Evolutionary conservation across 2,113 vertebrate genomes (phyloP).

Genomic region (Tragelaphus buxtoni): DNA sequence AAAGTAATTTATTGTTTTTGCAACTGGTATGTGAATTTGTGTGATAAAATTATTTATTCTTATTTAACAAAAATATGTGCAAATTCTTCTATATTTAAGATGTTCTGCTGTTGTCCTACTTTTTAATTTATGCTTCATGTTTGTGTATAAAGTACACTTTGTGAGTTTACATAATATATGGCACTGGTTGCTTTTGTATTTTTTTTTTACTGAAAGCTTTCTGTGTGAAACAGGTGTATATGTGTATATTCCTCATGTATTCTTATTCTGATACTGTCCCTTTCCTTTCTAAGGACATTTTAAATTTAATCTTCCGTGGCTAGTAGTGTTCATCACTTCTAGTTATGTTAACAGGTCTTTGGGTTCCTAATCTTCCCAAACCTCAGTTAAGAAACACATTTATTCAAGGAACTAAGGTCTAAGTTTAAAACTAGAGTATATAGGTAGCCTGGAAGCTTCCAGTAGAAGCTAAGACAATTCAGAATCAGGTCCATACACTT

Average conservation of each 20-base stretch:
- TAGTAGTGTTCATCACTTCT: conserved; percentile 29
- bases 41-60: conserved; percentile 98
- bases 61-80: conserved; percentile 93
- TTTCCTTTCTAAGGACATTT: conserved; percentile 59
- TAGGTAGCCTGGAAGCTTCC: background rate
- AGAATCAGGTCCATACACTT: background rate
- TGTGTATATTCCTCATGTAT: conserved; percentile 62
- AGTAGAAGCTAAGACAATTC: background rate
- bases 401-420: background rate
- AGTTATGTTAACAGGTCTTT: conserved; percentile 4
- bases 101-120: conserved; percentile 77
- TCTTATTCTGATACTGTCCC: conserved; percentile 61
- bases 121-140: conserved; percentile 83
- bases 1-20: conserved; percentile 99
- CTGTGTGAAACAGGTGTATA: conserved; percentile 72
- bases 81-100: conserved; percentile 85
- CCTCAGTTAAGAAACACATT: background rate
- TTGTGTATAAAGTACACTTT: conserved; percentile 80
- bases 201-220: conserved; percentile 75
- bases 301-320: conserved; percentile 47
- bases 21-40: conserved; percentile 93
- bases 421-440: background rate
- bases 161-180: conserved; percentile 83
- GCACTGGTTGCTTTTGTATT: conserved; percentile 83
- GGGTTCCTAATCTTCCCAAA: background rate